These are phyloP conservation scores for Varecia variegata DNA, from an alignment of 2,797 vertebrate genomes.

Conservation along the genomic window DNA sequence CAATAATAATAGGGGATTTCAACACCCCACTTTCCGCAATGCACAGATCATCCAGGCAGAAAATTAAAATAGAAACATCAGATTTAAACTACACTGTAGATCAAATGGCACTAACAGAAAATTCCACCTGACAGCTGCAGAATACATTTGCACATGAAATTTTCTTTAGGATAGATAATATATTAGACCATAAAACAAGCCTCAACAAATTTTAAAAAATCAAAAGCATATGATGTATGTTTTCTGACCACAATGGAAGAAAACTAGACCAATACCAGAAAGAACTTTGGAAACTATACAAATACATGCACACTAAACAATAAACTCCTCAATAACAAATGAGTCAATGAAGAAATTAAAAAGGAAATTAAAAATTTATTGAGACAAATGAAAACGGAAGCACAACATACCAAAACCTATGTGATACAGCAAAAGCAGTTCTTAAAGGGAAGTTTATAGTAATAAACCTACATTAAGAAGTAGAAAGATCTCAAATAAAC, in stretches of 20 bases:
- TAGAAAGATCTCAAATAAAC: not conserved
- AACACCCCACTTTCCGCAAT: not conserved
- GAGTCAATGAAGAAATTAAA: not conserved
- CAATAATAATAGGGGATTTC: not conserved
- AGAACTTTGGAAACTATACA: not conserved
- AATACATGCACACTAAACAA: not conserved
- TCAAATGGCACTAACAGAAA: not conserved
- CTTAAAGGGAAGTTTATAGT: not conserved
- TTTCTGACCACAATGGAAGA: not conserved
- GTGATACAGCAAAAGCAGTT: not conserved
- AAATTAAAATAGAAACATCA: not conserved
- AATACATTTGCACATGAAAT: not conserved
- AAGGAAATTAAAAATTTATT: not conserved
- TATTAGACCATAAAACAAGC: not conserved
- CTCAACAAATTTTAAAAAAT: not conserved
- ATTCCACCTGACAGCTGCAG: not conserved
- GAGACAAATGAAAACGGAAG: not conserved
- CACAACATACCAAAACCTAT: not conserved
- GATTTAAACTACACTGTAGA: not conserved
- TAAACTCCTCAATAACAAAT: not conserved
- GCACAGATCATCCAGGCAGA: not conserved
- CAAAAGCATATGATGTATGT: not conserved
- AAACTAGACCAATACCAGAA: not conserved
- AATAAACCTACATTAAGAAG: not conserved
- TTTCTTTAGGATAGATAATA: not conserved